phyloP scores from a whole-genome alignment of 2,888 invertebrate species.

The Metallyticus violacea region DNA sequence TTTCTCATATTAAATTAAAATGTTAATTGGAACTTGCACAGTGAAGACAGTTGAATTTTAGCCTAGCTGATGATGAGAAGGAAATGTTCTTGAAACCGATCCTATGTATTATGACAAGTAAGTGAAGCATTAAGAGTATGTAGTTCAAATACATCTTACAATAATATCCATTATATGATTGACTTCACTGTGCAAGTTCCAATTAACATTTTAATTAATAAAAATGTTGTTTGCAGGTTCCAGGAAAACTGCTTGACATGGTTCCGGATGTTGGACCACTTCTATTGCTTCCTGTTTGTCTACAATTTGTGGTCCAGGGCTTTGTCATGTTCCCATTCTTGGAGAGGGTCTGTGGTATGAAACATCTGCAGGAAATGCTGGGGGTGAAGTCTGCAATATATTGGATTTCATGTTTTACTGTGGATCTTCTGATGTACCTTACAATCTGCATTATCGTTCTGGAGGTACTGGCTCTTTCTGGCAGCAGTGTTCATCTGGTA shows the following conservation, averaged over 20 bases:
- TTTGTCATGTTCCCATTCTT: conserved; percentile 60
- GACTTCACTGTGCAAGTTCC: too few species aligned
- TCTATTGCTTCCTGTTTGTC: conserved; percentile 43
- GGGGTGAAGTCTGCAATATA: conserved; percentile 59
- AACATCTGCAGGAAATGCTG: conserved; percentile 65
- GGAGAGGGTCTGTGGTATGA: conserved; percentile 61
- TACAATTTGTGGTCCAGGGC: conserved; percentile 50
- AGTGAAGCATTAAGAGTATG: too few species aligned
- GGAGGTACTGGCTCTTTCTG: neutral
- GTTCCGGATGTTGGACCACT: conserved; percentile 20
- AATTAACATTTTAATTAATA: too few species aligned
- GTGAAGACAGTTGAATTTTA: too few species aligned
- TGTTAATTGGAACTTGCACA: too few species aligned
- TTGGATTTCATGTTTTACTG: conserved; percentile 60
- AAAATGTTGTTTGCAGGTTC: neutral
- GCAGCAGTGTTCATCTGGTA: neutral
- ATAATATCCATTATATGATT: too few species aligned
- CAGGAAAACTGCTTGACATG: neutral
- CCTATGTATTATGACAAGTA: too few species aligned
- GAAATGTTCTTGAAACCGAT: too few species aligned
- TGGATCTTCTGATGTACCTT: conserved; percentile 51
- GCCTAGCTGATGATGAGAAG: too few species aligned
- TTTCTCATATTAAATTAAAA: too few species aligned
- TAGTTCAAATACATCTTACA: too few species aligned
- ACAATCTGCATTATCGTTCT: neutral